A percentile compares a stretch with the other conserved stretches of the same genome.
phyloP scores from a whole-genome alignment of 2,797 vertebrate genomes.

The Brachymystax lenok region DNA sequence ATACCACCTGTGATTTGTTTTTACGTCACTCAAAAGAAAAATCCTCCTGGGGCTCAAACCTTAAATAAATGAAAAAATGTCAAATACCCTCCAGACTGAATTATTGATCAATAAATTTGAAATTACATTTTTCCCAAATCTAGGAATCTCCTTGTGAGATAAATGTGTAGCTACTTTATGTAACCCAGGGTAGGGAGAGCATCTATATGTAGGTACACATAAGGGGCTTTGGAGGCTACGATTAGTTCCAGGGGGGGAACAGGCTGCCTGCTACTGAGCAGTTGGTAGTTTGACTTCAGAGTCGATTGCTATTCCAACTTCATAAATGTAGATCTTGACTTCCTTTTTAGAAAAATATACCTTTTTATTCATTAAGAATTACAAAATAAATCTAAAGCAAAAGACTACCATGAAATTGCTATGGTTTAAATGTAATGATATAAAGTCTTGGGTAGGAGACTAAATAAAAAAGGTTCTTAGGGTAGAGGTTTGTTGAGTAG shows the following conservation, averaged over 20 bases:
- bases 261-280: not conserved
- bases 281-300: not conserved
- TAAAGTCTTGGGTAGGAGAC: conserved; percentile 14
- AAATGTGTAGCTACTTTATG: not conserved
- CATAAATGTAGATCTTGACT: conserved; percentile 41
- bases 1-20: conserved; percentile 88
- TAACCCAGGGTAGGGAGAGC: not conserved
- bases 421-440: conserved; percentile 4
- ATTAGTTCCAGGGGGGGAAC: not conserved
- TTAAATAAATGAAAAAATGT: conserved; percentile 45
- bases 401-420: conserved; percentile 16
- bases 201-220: not conserved
- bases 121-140: conserved; percentile 39
- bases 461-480: conserved; percentile 21
- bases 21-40: conserved; percentile 69
- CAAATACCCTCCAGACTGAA: conserved; percentile 43
- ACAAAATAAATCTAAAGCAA: not conserved
- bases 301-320: not conserved
- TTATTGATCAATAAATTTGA: conserved; percentile 34
- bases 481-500: conserved; percentile 44
- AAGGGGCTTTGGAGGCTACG: not conserved
- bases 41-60: conserved; percentile 64
- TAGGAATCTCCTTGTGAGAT: conserved; percentile 22
- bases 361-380: conserved; percentile 1
- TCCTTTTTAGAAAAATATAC: conserved; percentile 27